Percentiles rank a stretch among this genome's conserved stretches.
Evolutionary conservation across 2,888 invertebrate species (phyloP).

Genomic region (Dicycla oo): DNA sequence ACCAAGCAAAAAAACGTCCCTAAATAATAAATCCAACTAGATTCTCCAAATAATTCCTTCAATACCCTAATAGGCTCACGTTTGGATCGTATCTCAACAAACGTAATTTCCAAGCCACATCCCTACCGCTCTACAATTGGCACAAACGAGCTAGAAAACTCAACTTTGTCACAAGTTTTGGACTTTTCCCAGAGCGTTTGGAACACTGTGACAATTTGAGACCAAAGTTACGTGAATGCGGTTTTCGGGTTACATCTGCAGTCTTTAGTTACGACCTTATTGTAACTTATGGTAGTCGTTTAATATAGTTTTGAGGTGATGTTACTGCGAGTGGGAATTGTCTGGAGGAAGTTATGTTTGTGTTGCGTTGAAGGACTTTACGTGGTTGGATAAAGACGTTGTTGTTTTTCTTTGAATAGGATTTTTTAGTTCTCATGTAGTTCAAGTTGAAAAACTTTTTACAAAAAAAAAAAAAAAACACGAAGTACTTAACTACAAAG

Average conservation of each 20-base stretch:
- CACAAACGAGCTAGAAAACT: slow-evolving; percentile 75
- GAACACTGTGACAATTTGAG: slow-evolving; percentile 70
- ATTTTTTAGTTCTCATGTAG: no score
- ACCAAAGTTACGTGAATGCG: slow-evolving; percentile 71
- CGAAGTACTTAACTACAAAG: no score
- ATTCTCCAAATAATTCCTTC: slow-evolving; percentile 38
- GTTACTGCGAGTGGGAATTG: slow-evolving; percentile 20
- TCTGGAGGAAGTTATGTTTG: slow-evolving; percentile 4
- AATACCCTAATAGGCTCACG: slow-evolving; percentile 57
- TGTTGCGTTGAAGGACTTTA: not conserved
- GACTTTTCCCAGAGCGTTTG: slow-evolving; percentile 65
- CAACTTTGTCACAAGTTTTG: slow-evolving; percentile 73
- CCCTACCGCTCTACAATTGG: slow-evolving; percentile 74
- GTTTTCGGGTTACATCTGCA: slow-evolving; percentile 66
- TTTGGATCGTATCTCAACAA: slow-evolving; percentile 65
- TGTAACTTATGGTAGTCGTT: slow-evolving; percentile 57
- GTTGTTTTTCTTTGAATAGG: not conserved
- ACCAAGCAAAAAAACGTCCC: not conserved
- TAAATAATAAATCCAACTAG: slow-evolving; percentile 21
- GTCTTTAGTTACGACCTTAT: slow-evolving; percentile 60
- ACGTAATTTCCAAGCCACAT: slow-evolving; percentile 72
- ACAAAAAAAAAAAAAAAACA: no score
- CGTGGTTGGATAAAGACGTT: not conserved
- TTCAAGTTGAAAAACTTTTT: no score
- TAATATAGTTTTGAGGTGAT: slow-evolving; percentile 37